phyloP scores from a whole-genome alignment of 2,113 vertebrate genomes.

The Sigmodon hispidus region DNA sequence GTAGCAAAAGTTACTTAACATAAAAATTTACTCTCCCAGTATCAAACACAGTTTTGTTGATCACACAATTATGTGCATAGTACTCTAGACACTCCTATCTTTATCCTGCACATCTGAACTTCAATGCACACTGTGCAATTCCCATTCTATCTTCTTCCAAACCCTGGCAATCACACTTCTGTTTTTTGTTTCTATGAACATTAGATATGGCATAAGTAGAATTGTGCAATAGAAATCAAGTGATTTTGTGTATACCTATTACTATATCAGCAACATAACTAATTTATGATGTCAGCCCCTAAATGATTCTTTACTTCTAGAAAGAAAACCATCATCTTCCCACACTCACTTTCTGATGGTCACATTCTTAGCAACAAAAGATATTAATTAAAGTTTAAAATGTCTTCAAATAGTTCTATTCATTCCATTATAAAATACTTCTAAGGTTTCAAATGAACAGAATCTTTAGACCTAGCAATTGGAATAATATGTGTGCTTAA shows the following conservation, averaged over 20 bases:
- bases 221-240: neutral
- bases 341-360: neutral
- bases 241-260: neutral
- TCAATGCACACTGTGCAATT: neutral
- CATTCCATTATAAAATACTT: neutral
- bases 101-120: neutral
- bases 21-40: neutral
- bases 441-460: conserved; percentile 7
- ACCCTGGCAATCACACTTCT: neutral
- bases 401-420: neutral
- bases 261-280: neutral
- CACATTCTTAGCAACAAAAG: neutral
- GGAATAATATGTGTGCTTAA: neutral
- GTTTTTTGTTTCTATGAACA: neutral
- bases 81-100: neutral
- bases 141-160: neutral
- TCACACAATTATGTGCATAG: neutral
- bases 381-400: neutral
- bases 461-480: neutral
- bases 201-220: neutral
- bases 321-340: neutral
- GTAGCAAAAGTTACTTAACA: neutral
- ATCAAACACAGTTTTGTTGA: neutral
- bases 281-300: neutral
- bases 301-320: neutral